These are phyloP conservation scores for Timandra comae DNA, from an alignment of 2,888 invertebrate species.

Conservation along the genomic window DNA sequence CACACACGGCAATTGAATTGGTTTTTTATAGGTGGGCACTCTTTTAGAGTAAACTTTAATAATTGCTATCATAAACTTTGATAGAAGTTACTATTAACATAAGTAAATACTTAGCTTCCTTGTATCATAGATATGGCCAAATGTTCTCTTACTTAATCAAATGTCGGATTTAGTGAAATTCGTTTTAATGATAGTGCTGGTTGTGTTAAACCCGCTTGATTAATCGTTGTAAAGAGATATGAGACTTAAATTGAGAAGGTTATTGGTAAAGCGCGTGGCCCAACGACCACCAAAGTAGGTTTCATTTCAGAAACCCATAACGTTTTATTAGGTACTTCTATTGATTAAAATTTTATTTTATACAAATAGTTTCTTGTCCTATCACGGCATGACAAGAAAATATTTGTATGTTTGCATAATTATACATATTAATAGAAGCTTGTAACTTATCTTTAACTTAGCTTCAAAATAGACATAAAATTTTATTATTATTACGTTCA, in stretches of 20 bases:
- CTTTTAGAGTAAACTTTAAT: too few species aligned
- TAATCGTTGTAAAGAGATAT: slow-evolving; percentile 49
- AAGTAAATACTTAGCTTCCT: too few species aligned
- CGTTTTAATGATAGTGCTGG: slow-evolving; percentile 62
- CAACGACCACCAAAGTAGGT: slow-evolving; percentile 21
- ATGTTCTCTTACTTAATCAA: slow-evolving; percentile 71
- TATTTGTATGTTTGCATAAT: too few species aligned
- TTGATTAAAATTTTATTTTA: background rate
- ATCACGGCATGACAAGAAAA: too few species aligned
- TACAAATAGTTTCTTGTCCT: too few species aligned
- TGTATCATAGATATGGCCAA: slow-evolving; percentile 25
- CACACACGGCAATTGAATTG: background rate
- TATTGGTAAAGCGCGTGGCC: slow-evolving; percentile 25
- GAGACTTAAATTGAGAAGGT: slow-evolving; percentile 47
- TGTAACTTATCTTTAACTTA: too few species aligned
- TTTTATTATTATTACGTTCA: too few species aligned
- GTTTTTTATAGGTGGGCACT: background rate
- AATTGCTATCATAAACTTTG: too few species aligned
- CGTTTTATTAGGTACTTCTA: background rate
- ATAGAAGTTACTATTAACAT: too few species aligned
- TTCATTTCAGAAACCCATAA: slow-evolving; percentile 8
- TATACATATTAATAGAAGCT: background rate
- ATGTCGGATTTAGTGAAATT: slow-evolving; percentile 71
- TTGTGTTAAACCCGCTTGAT: slow-evolving; percentile 60
- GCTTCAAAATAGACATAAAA: too few species aligned